Base-by-base conservation (phyloP, 2,888 invertebrate species). In the Ernsta delagoae region DNA sequence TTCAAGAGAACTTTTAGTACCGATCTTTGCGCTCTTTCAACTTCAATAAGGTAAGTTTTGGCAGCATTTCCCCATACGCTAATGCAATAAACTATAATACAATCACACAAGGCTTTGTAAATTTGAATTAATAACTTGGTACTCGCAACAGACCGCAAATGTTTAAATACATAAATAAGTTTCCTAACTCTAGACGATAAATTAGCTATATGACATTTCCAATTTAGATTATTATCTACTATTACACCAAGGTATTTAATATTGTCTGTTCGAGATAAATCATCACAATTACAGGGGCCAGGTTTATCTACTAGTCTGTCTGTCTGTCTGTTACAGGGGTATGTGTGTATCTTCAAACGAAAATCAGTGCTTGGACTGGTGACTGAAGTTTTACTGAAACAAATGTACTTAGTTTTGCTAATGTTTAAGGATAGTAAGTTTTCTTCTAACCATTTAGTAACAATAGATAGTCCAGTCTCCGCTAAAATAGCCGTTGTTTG, bases 1-100 rank as follows among this genome's bases (percentile, higher is more conserved):
- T 39, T 7, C 39, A 39, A 39, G n/a, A 45, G 45, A 5, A 45
- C 45, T 45, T 45, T 45, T 2, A 45, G 45, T 45, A 45, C 45
- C n/a, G 45, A n/a, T 45, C 45, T 45, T 45, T 45, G 45, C n/a
- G 45, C 45, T n/a, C 45, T 45, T 45, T 45, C 45, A n/a, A 45
- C n/a, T 4, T 45, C 45, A 5, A 45, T 45, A 4, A 45, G 11
- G n/a, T 45, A 5, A n/a, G 45, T 45, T 45, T n/a, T 45, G n/a
- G 45, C 45, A n/a, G 45, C 45, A 45, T 45, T 45, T 45, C 45
- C 45, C 45, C 45, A 45, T 45, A 45, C 45, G 4, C 45, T 4
- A 45, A 45, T 45, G n/a, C 45, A 45, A n/a, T 45, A 45, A 4
- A 5, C 5, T 4, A 45, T 45, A 4, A 45, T 45, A 4, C 45